Conservation (phyloP, 2,888 invertebrate species). For the Anaspis maculata region DNA sequence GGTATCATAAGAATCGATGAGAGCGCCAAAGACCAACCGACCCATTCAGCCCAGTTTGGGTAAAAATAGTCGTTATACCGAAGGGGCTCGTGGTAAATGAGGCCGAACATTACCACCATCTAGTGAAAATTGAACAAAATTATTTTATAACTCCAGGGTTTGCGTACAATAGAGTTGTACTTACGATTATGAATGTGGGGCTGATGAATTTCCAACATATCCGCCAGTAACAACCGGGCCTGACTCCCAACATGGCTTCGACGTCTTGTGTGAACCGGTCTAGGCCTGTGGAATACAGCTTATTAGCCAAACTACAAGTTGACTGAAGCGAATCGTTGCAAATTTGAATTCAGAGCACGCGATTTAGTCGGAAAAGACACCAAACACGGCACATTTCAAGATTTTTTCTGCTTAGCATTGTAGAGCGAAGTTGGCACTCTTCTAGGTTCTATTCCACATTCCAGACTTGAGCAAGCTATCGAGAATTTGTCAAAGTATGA, state of each 20-base stretch:
- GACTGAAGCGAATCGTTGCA: conserved; percentile 1
- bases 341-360: too few species aligned
- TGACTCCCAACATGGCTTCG: conserved; percentile 68
- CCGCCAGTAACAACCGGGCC: conserved; percentile 71
- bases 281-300: conserved; percentile 47
- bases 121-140: conserved; percentile 26
- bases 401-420: too few species aligned
- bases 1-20: conserved; percentile 70
- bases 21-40: conserved; percentile 65
- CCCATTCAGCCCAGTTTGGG: conserved; percentile 62
- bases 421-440: too few species aligned
- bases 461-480: too few species aligned
- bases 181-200: conserved; percentile 69
- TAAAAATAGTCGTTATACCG: conserved; percentile 61
- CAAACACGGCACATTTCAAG: too few species aligned
- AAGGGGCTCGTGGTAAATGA: conserved; percentile 56
- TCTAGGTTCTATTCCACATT: too few species aligned
- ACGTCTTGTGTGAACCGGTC: conserved; percentile 71
- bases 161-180: conserved; percentile 27
- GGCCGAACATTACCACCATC: conserved; percentile 59
- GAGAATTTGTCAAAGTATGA: too few species aligned
- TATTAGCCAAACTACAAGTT: neutral
- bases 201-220: conserved; percentile 83
- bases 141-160: neutral
- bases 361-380: too few species aligned